Conservation (phyloP, 2,888 invertebrate genomes). For the Dynastes hyllus region DNA sequence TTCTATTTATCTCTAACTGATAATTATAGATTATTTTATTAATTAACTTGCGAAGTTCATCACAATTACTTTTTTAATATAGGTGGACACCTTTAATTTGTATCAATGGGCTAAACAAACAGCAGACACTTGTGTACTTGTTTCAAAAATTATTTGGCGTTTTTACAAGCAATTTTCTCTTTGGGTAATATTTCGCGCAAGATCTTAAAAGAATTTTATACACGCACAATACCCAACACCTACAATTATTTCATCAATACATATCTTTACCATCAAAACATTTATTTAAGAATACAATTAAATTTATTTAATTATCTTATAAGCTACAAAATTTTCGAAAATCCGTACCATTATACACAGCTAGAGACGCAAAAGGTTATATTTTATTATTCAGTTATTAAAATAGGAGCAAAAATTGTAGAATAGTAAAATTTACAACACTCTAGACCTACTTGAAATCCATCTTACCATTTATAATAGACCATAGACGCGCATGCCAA, state of each 20-base stretch:
- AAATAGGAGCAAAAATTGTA: too few relatives aligned
- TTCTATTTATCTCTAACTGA: constrained; percentile 70
- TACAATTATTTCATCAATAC: too few relatives aligned
- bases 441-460: neutral
- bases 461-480: neutral
- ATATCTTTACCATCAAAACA: too few relatives aligned
- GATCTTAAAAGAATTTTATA: too few relatives aligned
- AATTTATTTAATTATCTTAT: too few relatives aligned
- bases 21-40: constrained; percentile 67
- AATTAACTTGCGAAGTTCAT: constrained; percentile 71
- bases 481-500: neutral
- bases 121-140: constrained; percentile 71
- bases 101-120: constrained; percentile 71
- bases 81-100: constrained; percentile 70
- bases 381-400: too few relatives aligned
- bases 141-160: constrained; percentile 41
- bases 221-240: too few relatives aligned
- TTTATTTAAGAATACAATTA: too few relatives aligned
- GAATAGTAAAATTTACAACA: neutral
- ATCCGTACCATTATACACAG: too few relatives aligned
- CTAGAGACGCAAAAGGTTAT: too few relatives aligned
- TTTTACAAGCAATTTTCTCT: neutral
- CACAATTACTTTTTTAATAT: constrained; percentile 70
- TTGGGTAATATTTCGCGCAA: neutral
- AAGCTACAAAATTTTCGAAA: too few relatives aligned